phyloP scores from a whole-genome alignment of 2,113 vertebrate genomes.

The Ellobius talpinus region DNA sequence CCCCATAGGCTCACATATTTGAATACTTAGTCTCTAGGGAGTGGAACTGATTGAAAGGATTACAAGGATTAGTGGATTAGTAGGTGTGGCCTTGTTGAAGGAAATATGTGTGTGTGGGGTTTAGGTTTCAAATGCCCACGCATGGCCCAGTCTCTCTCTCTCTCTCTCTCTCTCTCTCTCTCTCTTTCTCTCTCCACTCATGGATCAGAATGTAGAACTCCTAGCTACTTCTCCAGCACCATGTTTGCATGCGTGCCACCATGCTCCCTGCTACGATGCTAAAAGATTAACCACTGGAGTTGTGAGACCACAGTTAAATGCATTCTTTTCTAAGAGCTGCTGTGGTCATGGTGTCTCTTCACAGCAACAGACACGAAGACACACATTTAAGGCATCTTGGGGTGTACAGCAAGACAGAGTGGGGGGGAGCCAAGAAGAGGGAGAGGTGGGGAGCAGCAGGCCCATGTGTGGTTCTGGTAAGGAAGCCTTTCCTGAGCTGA shows the following conservation, averaged over 20 bases:
- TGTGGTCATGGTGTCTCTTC: not conserved
- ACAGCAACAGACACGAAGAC: not conserved
- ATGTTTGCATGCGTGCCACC: not conserved
- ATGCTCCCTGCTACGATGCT: not conserved
- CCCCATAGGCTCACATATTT: not conserved
- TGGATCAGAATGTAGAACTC: not conserved
- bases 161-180: not conserved
- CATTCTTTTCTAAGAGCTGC: not conserved
- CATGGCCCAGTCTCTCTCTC: not conserved
- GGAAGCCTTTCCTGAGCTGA: not conserved
- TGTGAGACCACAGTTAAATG: not conserved
- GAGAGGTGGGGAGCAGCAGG: not conserved
- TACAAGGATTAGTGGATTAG: not conserved
- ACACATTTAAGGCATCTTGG: not conserved
- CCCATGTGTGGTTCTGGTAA: not conserved
- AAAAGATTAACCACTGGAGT: not conserved
- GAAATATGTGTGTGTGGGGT: not conserved
- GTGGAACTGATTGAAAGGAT: not conserved
- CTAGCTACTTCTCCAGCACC: not conserved
- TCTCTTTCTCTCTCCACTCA: not conserved
- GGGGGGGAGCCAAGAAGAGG: not conserved
- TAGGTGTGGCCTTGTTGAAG: not conserved
- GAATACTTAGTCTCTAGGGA: not conserved
- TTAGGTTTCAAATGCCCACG: not conserved
- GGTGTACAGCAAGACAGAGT: not conserved